Conservation (phyloP, 2,797 vertebrate genomes). For the Sorex maritimensis region DNA sequence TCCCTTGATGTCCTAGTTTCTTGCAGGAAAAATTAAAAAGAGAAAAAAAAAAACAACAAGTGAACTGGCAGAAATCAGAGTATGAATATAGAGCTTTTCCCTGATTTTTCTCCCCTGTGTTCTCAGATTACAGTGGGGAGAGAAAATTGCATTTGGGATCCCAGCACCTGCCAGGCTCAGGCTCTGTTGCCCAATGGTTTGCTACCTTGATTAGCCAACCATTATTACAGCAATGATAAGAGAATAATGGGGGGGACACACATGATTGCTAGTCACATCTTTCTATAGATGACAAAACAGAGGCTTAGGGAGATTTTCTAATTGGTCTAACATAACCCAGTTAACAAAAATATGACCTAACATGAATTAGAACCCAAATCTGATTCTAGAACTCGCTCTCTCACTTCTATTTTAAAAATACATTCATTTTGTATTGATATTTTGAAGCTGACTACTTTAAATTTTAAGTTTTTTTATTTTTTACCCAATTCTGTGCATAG, state of each 20-base stretch:
- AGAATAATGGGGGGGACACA: not conserved
- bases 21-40: not conserved
- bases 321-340: not conserved
- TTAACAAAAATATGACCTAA: not conserved
- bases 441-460: constrained; percentile 36
- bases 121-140: not conserved
- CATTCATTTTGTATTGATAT: constrained; percentile 16
- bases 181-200: not conserved
- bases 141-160: not conserved
- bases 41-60: not conserved
- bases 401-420: not conserved
- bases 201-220: not conserved
- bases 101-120: not conserved
- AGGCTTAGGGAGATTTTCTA: not conserved
- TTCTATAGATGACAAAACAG: not conserved
- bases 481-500: not conserved
- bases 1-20: not conserved
- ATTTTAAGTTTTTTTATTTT: constrained; percentile 25
- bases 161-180: not conserved
- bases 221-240: not conserved
- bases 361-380: not conserved
- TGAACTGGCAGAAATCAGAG: not conserved
- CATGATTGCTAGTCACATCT: not conserved
- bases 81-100: not conserved
- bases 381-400: not conserved